Evolutionary conservation across 2,113 vertebrate genomes (phyloP), one percentile per base, ranked within the genome.

Genomic region (Australoheros scitulus): DNA sequence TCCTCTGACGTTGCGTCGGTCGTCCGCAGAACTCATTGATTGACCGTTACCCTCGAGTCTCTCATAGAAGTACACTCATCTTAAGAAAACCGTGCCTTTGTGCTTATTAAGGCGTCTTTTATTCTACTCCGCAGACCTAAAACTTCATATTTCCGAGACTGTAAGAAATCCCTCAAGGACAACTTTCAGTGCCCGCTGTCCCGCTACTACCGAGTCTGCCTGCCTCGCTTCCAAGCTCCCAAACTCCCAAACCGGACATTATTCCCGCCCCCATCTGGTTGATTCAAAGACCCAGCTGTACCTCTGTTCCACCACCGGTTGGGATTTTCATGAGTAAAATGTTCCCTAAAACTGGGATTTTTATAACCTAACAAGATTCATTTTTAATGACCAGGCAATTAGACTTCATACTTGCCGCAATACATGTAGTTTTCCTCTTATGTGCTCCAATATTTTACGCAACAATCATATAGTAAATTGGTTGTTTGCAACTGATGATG

Each of bases 101-200:
- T 14, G 20, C 3, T 5, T 1, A 20, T 55, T 17, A 2, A 13
- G 20, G 2, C 1, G 2, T 14, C 14, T 22, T 3, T 38, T 74
- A 13, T 76, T 89, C 15, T 7, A 20, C 14, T n/a, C 10, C 6
- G 26, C 9, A 43, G 61, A 26, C 50, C 75, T 75, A 74, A 60
- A 20, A 11, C 2, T 6, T 1, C 3, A 18, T 7, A 61, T 82
- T 85, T 85, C 75, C 83, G 76, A n/a, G 59, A 24, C 76, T 36
- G 61, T 77, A 60, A 68, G 41, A 74, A 86, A 89, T 88, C 86
- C 88, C 91, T 82, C 52, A 82, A 93, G 93, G 92, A 90, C 90
- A 80, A 87, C 82, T 58, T 87, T 55, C 55, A 11, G 36, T 18
- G 60, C 36, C 58, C 68, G 52, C 50, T 72, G 43, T 52, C 65